Percentiles rank a stretch among this genome's conserved stretches.
Evolutionary conservation across 1,140 invertebrate genomes (phyloP).

Genomic region (Drosophila guanche): DNA sequence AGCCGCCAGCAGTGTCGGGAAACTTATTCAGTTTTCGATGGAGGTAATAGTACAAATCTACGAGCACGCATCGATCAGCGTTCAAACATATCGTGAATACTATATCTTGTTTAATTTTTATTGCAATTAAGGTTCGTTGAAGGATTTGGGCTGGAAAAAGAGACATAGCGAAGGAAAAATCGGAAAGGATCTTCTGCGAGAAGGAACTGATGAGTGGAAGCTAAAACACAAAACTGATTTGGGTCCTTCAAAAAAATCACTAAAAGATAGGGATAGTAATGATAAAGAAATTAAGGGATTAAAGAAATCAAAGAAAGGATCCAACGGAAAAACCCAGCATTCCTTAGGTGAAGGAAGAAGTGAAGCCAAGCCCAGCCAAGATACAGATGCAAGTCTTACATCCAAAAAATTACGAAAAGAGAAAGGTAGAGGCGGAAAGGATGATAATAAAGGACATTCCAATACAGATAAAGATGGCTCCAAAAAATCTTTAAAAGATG

Average conservation of each 20-base stretch:
- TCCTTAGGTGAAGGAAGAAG: neutral
- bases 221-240: no score
- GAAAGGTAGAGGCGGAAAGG: conserved; percentile 2
- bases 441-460: conserved; percentile 1
- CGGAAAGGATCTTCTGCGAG: neutral
- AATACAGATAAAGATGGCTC: conserved; percentile 4
- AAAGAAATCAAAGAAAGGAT: no score
- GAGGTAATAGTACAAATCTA: conserved; percentile 53
- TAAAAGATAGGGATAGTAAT: no score
- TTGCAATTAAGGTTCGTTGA: neutral
- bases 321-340: no score
- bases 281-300: no score
- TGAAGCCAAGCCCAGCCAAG: neutral
- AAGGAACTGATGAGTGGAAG: neutral
- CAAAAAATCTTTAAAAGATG: neutral
- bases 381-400: no score
- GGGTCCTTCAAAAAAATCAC: no score
- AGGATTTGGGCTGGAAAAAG: neutral
- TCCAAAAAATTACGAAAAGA: conserved; percentile 1
- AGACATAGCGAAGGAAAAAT: neutral
- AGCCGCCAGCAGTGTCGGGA: conserved; percentile 56
- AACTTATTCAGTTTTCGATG: conserved; percentile 58
- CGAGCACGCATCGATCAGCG: conserved; percentile 9
- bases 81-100: neutral
- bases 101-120: neutral